Conservation (phyloP, 2,888 invertebrate genomes). For the Tanytarsus gracilentus region DNA sequence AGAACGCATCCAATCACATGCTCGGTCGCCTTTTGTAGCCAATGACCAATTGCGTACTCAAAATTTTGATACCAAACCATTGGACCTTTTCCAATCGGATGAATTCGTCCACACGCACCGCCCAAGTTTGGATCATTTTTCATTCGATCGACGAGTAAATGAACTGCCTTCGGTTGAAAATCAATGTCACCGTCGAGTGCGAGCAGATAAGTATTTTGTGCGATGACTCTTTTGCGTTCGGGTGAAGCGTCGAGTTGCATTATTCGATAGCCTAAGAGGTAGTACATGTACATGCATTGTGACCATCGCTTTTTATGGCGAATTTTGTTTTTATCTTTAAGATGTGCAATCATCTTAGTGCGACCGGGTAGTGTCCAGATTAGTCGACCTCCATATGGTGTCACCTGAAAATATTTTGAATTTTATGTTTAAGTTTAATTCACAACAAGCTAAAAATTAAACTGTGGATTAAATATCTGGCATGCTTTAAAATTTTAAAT, state of each 20-base stretch:
- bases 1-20: constrained; percentile 80
- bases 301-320: constrained; percentile 89
- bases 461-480: no score
- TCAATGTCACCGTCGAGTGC: constrained; percentile 86
- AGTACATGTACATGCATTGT: constrained; percentile 94
- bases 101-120: constrained; percentile 83
- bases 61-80: constrained; percentile 84
- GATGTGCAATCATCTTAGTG: constrained; percentile 73
- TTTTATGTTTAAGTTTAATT: no score
- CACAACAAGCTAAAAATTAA: no score
- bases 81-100: constrained; percentile 73
- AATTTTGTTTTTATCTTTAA: constrained; percentile 83
- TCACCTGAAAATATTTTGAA: neutral
- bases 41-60: constrained; percentile 86
- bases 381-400: constrained; percentile 75
- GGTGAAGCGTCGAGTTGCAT: constrained; percentile 52
- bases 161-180: constrained; percentile 72
- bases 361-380: constrained; percentile 78
- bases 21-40: constrained; percentile 87
- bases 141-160: constrained; percentile 74
- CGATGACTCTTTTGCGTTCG: constrained; percentile 52
- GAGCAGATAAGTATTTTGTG: constrained; percentile 73
- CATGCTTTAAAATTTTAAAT: no score
- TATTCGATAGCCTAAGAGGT: constrained; percentile 69
- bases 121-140: constrained; percentile 71